Evolutionary conservation across 2,113 vertebrate species (phyloP).

Genomic region (Gallinago jamesoni): DNA sequence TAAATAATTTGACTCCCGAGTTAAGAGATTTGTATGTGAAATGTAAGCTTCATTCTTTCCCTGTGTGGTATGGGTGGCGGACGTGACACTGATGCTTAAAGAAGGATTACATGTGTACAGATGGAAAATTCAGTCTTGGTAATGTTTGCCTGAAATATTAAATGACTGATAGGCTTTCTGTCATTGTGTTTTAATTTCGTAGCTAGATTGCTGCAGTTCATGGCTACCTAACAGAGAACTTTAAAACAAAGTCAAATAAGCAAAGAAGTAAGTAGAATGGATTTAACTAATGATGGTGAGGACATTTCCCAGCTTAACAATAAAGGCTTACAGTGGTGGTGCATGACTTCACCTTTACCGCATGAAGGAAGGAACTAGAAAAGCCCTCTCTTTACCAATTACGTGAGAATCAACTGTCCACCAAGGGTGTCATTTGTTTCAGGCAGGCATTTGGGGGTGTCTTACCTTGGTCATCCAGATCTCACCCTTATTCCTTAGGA

Average conservation of each 20-base stretch:
- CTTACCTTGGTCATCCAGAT: neutral
- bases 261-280: neutral
- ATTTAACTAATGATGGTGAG: neutral
- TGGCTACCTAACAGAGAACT: neutral
- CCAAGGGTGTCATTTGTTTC: neutral
- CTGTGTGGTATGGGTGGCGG: neutral
- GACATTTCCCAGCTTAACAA: neutral
- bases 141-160: neutral
- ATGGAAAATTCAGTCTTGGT: neutral
- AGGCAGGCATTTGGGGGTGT: neutral
- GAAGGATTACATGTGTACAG: neutral
- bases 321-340: neutral
- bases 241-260: neutral
- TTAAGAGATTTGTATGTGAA: neutral
- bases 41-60: neutral
- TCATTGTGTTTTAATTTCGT: neutral
- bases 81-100: neutral
- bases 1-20: neutral
- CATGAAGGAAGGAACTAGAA: neutral
- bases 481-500: neutral
- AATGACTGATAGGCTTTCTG: neutral
- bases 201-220: neutral
- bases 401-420: fast-evolving
- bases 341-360: neutral
- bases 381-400: neutral